Conservation (phyloP, 2,888 invertebrate genomes). For the Ectemnius lituratus region DNA sequence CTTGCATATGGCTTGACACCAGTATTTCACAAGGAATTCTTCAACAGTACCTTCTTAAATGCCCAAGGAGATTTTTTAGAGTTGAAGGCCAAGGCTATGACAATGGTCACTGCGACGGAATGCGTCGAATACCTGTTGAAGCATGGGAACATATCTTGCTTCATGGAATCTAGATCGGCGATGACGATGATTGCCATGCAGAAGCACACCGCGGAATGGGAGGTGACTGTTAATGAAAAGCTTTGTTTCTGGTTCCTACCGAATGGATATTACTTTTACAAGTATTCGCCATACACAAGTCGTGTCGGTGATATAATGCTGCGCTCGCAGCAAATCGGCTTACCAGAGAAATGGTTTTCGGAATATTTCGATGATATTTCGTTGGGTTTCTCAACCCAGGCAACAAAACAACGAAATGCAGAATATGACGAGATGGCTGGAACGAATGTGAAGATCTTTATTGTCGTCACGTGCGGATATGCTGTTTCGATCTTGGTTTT, state of each 20-base stretch:
- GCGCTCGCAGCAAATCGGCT: not conserved
- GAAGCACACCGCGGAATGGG: too few relatives aligned
- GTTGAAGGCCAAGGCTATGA: constrained; percentile 20
- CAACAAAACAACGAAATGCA: too few relatives aligned
- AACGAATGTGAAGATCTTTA: not conserved
- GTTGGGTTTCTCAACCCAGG: rapidly evolving
- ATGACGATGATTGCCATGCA: too few relatives aligned
- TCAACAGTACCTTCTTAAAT: not conserved
- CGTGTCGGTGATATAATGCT: not conserved
- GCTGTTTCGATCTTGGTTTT: not conserved
- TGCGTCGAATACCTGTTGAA: constrained; percentile 12
- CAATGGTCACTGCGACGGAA: rapidly evolving
- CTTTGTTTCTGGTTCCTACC: constrained; percentile 20
- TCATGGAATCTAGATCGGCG: constrained; percentile 12
- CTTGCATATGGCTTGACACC: constrained; percentile 13
- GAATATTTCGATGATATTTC: not conserved
- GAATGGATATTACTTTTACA: not conserved
- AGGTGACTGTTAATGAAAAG: not conserved
- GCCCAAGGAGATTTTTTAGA: not conserved
- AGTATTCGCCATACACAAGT: not conserved
- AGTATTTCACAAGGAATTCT: rapidly evolving
- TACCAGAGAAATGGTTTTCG: not conserved
- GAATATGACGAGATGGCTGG: not conserved
- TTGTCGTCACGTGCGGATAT: not conserved
- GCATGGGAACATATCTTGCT: constrained; percentile 27